Percentiles rank a stretch among this genome's conserved stretches.
Evolutionary conservation across 2,888 invertebrate genomes (phyloP).

Genomic region (Diarsia dahlii): DNA sequence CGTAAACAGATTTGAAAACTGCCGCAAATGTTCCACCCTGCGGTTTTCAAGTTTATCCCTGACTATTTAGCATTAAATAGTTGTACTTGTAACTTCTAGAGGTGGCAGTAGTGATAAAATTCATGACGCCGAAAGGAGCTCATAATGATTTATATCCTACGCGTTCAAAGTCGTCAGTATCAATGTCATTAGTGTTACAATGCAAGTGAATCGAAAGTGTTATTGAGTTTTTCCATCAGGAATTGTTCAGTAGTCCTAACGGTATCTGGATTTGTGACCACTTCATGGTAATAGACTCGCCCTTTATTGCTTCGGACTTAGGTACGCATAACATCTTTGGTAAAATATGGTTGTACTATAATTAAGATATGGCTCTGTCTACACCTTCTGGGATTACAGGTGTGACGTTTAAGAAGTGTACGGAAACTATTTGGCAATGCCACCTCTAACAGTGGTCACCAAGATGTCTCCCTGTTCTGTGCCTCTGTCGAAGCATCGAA

Average conservation of each 20-base stretch:
- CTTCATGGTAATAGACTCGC: too few species aligned
- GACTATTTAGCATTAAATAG: neutral
- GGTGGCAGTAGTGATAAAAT: neutral
- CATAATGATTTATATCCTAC: neutral
- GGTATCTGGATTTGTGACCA: too few species aligned
- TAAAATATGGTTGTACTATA: neutral
- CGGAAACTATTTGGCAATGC: neutral
- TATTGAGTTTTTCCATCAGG: too few species aligned
- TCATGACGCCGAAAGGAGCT: neutral
- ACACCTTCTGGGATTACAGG: too few species aligned
- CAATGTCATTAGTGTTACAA: neutral
- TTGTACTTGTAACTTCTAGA: neutral
- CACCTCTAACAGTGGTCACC: neutral
- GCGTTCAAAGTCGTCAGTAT: too few species aligned
- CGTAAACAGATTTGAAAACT: constrained; percentile 23
- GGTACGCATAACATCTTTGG: too few species aligned
- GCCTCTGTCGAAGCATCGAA: neutral
- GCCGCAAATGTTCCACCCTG: constrained; percentile 3
- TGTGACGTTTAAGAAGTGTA: neutral
- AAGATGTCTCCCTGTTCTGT: neutral
- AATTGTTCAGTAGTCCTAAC: too few species aligned
- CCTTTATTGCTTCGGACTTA: too few species aligned
- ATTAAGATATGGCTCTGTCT: too few species aligned
- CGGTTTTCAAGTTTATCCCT: constrained; percentile 25
- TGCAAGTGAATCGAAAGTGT: too few species aligned